Evolutionary conservation across 2,113 vertebrate species (phyloP).

Genomic region (Crotalus tigris): DNA sequence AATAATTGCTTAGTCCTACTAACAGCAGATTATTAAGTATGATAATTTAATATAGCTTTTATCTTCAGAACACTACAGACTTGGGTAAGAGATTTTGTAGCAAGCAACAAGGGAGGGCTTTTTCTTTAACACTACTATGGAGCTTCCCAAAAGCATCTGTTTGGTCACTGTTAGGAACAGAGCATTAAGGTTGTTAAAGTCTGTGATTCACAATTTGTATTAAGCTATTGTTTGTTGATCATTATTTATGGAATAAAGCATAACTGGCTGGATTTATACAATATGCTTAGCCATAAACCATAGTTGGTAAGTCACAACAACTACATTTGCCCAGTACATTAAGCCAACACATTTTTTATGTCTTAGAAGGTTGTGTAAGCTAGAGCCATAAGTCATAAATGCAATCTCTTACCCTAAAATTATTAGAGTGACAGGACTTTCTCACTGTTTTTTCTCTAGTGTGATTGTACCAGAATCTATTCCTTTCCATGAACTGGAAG

Average conservation of each 20-base stretch:
- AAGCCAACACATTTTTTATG: neutral
- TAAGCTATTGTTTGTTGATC: neutral
- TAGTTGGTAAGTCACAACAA: neutral
- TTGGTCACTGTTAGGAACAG: neutral
- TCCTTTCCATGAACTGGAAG: neutral
- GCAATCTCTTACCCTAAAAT: neutral
- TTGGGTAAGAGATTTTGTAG: neutral
- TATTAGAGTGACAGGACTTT: neutral
- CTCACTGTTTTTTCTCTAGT: neutral
- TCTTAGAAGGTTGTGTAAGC: neutral
- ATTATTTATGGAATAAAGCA: neutral
- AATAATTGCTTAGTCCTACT: neutral
- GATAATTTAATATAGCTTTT: neutral
- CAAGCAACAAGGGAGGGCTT: neutral
- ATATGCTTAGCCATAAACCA: neutral
- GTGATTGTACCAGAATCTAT: neutral
- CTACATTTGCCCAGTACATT: neutral
- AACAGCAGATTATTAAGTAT: neutral
- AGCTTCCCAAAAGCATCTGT: neutral
- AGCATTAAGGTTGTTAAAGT: neutral
- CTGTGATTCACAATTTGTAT: neutral
- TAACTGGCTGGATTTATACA: neutral
- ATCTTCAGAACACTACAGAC: neutral
- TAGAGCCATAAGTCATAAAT: neutral
- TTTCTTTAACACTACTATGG: neutral